Base-by-base conservation (phyloP, 2,113 vertebrate genomes). In the Burhinus oedicnemus region DNA sequence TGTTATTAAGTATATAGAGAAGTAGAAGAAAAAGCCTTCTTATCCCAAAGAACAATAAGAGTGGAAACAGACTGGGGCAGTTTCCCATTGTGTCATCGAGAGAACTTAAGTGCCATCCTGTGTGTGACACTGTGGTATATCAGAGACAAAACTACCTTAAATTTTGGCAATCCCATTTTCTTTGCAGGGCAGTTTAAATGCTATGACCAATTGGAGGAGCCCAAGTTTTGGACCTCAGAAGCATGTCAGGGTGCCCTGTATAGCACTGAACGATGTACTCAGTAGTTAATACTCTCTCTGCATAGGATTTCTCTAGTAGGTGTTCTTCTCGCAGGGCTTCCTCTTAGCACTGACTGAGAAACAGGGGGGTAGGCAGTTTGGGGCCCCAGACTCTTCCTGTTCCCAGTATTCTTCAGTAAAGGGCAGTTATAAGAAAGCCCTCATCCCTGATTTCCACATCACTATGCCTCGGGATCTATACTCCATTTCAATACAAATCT, bases 401-500 rank as follows among this genome's bases (percentile, higher is more conserved):
- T 93, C 71, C 60, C 55, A 70, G 64, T 11, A 30, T 70, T 83
- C 60, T 81, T 83, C 0, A 0, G 23, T 60, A 88, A 85, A 27
- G 30, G 29, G 5, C 52, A 22, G 40, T 80, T 70, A 74, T n/a
- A 84, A 89, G 42, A 78, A 92, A 91, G 65, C 40, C 61, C 38
- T 89, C 89, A 90, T 60, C 44, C 66, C 22, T 27, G 71, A 49
- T 75, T 91, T 94, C 78, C 60, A 51, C 71, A 81, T 85, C 89
- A 89, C 32, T n/a, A 21, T 75, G 87, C 34, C 68, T 88, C 72
- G 69, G 76, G 91, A 93, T 78, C 90, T 90, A 42, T 80, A 92
- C 40, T 91, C 84, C 38, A 57, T 76, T 92, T 84, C 78, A 96
- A 80, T 51, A 88, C 78, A 88, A 83, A 91, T 94, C 87, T 95